Conservation (phyloP, 35 echinoderm and acorn worm genomes). For the Lytechinus pictus region DNA sequence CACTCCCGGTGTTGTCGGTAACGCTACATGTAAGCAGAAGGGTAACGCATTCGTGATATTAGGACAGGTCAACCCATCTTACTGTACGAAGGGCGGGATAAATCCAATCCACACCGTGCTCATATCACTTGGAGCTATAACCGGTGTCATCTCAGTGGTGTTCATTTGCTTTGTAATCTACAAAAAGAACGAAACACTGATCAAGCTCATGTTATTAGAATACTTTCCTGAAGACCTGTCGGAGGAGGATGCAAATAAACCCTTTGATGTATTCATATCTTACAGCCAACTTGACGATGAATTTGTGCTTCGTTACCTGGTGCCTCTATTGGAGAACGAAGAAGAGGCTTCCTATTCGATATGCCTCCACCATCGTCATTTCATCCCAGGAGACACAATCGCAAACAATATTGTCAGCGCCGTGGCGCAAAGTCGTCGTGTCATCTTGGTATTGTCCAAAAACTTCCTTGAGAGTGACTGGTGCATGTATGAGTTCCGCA, state of each 20-base stretch:
- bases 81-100: not conserved
- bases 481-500: slow-evolving; percentile 81
- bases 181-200: slow-evolving; percentile 21
- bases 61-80: not conserved
- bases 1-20: not conserved
- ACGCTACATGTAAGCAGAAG: not conserved
- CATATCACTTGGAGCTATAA: not conserved
- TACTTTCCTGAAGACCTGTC: not conserved
- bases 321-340: slow-evolving; percentile 56
- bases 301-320: slow-evolving; percentile 53
- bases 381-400: slow-evolving; percentile 68
- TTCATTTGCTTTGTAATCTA: slow-evolving; percentile 37
- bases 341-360: not conserved
- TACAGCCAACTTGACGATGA: slow-evolving; percentile 75
- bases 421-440: slow-evolving; percentile 63
- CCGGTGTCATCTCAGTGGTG: not conserved
- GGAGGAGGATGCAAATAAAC: slow-evolving; percentile 46
- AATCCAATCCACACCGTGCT: not conserved
- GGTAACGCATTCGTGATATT: not conserved
- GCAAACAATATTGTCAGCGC: slow-evolving; percentile 70
- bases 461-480: slow-evolving; percentile 81
- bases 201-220: not conserved
- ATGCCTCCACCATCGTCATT: slow-evolving; percentile 73
- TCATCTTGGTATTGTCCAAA: slow-evolving; percentile 59
- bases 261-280: slow-evolving; percentile 75